Evolutionary conservation across 37 sponge, comb jelly and placozoan species (phyloP), one percentile per base, ranked within the genome.

Genomic region (Petrosia ficiformis): DNA sequence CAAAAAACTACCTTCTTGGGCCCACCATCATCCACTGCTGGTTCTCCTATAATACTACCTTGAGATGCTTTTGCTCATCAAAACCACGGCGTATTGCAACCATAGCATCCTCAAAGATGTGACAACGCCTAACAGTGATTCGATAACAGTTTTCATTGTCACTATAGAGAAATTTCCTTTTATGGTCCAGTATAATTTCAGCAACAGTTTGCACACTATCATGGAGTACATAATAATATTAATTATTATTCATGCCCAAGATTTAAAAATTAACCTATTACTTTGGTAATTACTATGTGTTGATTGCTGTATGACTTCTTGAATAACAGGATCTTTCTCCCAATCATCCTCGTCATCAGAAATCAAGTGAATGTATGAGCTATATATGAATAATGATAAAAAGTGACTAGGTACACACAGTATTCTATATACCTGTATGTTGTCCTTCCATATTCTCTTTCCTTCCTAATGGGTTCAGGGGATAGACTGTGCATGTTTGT

Each of bases 21-120:
- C 37, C 75, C 75, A 28, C 75, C 75, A 11, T 74, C 75, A 74
- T 74, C 75, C 37, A 59, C 60, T 19, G 37, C 75, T 25, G 63
- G 3, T 33, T 74, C 75, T 21, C 75, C 75, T 36, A 74, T 30
- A 37, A 77, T 42, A 48, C 16, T 10, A 68, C 21, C 8, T 22
- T 28, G 40, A 68, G 32, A 22, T 68, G 70, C 38, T 68, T 68
- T 8, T 6, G 16, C 40, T 68, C 70, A 68, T 68, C 70, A 68
- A 68, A 44, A 6, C 73, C 52, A 4, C 25, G 6, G 11, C 25
- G 28, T 52, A 72, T 4, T 28, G 57, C 28, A n/a, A 8, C 26
- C 11, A 42, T 21, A 8, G 56, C 29, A 44, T 72, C 57, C 3
- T 72, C 57, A 4, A 72, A 25, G 6, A 72, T 52, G 54, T 44